phyloP scores from a whole-genome alignment of 1,140 invertebrate species.

The Calephelis nemesis region DNA sequence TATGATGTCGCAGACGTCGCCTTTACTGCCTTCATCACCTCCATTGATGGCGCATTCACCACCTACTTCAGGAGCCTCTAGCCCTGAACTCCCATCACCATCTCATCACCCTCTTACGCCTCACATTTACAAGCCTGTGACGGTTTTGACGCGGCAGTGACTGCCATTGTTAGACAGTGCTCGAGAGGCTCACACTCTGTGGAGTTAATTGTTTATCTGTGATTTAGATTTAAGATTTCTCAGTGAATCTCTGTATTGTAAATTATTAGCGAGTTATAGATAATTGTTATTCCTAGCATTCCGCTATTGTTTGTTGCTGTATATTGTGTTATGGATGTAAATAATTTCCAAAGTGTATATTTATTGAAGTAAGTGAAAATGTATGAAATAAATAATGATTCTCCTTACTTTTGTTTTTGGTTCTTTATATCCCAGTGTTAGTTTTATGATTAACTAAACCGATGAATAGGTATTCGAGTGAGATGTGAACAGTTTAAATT shows the following conservation, averaged over 20 bases:
- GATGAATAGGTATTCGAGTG: no score
- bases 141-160: slow-evolving; percentile 67
- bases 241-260: slow-evolving; percentile 57
- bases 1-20: slow-evolving; percentile 45
- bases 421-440: slow-evolving; percentile 18
- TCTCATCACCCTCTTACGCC: slow-evolving; percentile 62
- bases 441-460: no score
- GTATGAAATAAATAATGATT: slow-evolving; percentile 61
- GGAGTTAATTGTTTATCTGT: slow-evolving; percentile 42
- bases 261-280: slow-evolving; percentile 29
- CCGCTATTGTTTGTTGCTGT: slow-evolving; percentile 50
- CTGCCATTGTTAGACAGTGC: slow-evolving; percentile 24
- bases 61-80: slow-evolving; percentile 56
- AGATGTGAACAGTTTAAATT: no score
- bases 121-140: slow-evolving; percentile 70
- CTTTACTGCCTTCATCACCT: slow-evolving; percentile 50
- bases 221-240: slow-evolving; percentile 45
- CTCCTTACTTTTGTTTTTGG: slow-evolving; percentile 41
- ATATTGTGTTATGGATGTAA: slow-evolving; percentile 53
- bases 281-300: slow-evolving; percentile 50
- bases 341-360: slow-evolving; percentile 71
- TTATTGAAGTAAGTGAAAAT: slow-evolving; percentile 53
- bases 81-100: slow-evolving; percentile 58
- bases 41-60: slow-evolving; percentile 54
- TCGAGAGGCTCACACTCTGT: slow-evolving; percentile 40